Evolutionary conservation across 30 jellyfish, hydroid and myxozoan species (phyloP).

Genomic region (Calvadosia cruxmelitensis): DNA sequence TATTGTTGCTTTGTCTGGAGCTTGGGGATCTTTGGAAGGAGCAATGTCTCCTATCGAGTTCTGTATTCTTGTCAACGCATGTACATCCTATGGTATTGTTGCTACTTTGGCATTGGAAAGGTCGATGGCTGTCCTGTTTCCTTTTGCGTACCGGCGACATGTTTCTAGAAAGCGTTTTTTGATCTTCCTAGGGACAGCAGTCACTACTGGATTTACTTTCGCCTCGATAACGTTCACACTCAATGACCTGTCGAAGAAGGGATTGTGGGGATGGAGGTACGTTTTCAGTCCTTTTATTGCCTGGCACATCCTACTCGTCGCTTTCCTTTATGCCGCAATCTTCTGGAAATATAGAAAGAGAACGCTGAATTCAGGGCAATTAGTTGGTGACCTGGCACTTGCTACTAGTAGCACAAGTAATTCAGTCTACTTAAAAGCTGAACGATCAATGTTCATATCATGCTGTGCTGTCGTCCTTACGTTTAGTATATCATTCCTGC

Average conservation of each 20-base stretch:
- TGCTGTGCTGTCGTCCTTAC: too few relatives aligned
- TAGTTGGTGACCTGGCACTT: too few relatives aligned
- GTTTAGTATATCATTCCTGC: too few relatives aligned
- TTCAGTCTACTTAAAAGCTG: too few relatives aligned
- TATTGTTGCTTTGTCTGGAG: not conserved
- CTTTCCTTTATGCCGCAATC: not conserved
- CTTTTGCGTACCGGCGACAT: not conserved
- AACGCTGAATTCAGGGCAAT: too few relatives aligned
- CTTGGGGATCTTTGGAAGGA: not conserved
- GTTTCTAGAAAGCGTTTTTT: not conserved
- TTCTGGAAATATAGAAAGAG: too few relatives aligned
- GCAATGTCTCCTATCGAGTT: not conserved
- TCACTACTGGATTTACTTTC: not conserved
- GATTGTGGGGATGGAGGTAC: not conserved
- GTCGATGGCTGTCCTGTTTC: not conserved
- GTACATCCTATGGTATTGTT: not conserved
- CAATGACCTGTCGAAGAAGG: too few relatives aligned
- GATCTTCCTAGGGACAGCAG: not conserved
- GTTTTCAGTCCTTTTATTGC: not conserved
- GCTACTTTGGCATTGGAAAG: not conserved
- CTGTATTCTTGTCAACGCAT: not conserved
- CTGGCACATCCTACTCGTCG: not conserved
- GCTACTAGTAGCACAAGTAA: too few relatives aligned
- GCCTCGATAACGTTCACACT: not conserved
- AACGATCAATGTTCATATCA: too few relatives aligned